Percentiles rank a stretch among this genome's conserved stretches.
Conservation (phyloP, 53 echinoderm and acorn worm genomes). For the Paracentrotus lividus region DNA sequence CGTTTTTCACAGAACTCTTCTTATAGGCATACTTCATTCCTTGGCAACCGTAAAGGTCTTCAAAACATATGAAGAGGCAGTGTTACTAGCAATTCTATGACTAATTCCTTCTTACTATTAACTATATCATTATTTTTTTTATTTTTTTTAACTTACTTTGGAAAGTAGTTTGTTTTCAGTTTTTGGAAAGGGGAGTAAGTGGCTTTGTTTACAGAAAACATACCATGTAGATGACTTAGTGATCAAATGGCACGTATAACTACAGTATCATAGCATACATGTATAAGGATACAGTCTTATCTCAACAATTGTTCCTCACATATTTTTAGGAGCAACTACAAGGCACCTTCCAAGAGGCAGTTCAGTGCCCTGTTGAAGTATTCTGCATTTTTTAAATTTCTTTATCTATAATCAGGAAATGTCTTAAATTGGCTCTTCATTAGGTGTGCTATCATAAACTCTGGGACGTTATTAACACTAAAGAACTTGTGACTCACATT, state of each 20-base stretch:
- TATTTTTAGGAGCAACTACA: no score
- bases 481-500: conserved; percentile 24
- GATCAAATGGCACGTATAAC: no score
- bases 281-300: no score
- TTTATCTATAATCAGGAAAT: conserved; percentile 46
- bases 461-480: conserved; percentile 15
- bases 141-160: no score
- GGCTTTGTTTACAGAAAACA: background rate
- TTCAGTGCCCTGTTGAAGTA: conserved; percentile 24
- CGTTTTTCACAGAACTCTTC: background rate
- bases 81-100: no score
- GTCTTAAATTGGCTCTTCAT: conserved; percentile 58
- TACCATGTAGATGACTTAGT: no score
- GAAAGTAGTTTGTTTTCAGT: no score
- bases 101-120: no score
- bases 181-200: no score
- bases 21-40: background rate
- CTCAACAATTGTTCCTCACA: no score
- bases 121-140: no score
- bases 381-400: background rate
- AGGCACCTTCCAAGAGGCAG: background rate
- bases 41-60: background rate
- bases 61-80: background rate
- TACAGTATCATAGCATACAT: no score
- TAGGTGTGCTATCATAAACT: background rate